These are phyloP conservation scores for Andrena chrysosceles DNA, from an alignment of 2,888 invertebrate genomes.

Conservation along the genomic window DNA sequence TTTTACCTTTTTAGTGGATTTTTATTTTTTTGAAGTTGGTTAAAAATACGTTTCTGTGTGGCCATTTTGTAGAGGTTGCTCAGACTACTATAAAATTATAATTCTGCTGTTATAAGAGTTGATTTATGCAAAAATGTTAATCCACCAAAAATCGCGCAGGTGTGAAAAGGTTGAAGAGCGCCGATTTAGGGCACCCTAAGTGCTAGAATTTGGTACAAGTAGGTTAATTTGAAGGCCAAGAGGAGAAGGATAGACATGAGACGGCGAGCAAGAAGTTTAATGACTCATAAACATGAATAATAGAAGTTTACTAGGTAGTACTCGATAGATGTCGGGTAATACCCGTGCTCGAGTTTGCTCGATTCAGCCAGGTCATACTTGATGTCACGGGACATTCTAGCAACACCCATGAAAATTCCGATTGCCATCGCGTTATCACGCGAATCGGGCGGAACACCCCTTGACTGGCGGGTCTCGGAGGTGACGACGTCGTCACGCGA, in stretches of 20 bases:
- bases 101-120: too few species aligned
- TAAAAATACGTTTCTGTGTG: too few species aligned
- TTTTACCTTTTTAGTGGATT: too few species aligned
- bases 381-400: slow-evolving; percentile 10
- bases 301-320: slow-evolving; percentile 10
- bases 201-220: too few species aligned
- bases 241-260: not conserved
- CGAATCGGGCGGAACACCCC: slow-evolving; percentile 17
- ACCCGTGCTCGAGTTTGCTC: not conserved
- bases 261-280: slow-evolving; percentile 25
- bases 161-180: too few species aligned
- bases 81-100: too few species aligned
- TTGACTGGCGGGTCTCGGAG: slow-evolving; percentile 18
- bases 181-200: too few species aligned
- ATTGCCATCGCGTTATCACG: not conserved
- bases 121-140: too few species aligned
- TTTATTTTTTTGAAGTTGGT: too few species aligned
- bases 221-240: too few species aligned
- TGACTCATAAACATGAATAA: slow-evolving; percentile 8
- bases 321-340: slow-evolving; percentile 33
- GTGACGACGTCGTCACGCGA: slow-evolving; percentile 59
- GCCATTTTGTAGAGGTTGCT: too few species aligned
- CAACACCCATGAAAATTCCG: not conserved
- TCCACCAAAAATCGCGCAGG: too few species aligned
- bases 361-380: not conserved